Base-by-base conservation (phyloP, 2,888 invertebrate species). In the Ophion ellenae region DNA sequence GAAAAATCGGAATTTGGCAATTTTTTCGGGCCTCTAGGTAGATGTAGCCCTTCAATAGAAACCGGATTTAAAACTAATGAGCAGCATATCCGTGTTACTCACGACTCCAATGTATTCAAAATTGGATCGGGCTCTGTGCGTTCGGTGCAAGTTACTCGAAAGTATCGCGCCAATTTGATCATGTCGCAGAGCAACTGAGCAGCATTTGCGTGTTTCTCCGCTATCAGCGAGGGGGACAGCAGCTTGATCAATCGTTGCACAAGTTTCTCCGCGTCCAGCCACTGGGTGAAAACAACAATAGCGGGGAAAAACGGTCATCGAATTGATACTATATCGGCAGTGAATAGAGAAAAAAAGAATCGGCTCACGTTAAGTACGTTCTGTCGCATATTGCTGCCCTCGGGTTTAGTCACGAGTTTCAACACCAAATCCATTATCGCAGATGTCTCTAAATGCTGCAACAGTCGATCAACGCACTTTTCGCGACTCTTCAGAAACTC, bases 401-500 rank as follows among this genome's bases (percentile, higher is more conserved):
- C 97, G 79, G 98, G 97, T 91, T 97, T 96, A 88, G 97, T 97
- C 94, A 98, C 96, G 93, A 97, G 96, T 94, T 97, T 97, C 92
- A 97, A 95, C 94, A 98, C 96, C 91, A 98, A 96, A 96, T 99
- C 99, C 95, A 98, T 98, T 92, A 99, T 97, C 90, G 99, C 98
- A 36, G 99, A 99, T 73, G 98, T 99, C 92, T 97, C 97, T 93
- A 99, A 96, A 95, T 99, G 99, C 91, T 97, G 96, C 93, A 99
- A 95, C 93, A 99, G 95, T 94, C 97, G 96, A 89, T 97, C 96
- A 93, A 99, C 96, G 95, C 98, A 98, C 94, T 97, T 97, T 90
- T 97, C 96, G 93, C 97, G 97, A 86, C 96, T 96, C 95, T 98
- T 97, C 93, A 99, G 96, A 95, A 98, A 98, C 94, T 98, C 98